phyloP scores from a whole-genome alignment of 2,113 vertebrate genomes.

The Melospiza melodia region DNA sequence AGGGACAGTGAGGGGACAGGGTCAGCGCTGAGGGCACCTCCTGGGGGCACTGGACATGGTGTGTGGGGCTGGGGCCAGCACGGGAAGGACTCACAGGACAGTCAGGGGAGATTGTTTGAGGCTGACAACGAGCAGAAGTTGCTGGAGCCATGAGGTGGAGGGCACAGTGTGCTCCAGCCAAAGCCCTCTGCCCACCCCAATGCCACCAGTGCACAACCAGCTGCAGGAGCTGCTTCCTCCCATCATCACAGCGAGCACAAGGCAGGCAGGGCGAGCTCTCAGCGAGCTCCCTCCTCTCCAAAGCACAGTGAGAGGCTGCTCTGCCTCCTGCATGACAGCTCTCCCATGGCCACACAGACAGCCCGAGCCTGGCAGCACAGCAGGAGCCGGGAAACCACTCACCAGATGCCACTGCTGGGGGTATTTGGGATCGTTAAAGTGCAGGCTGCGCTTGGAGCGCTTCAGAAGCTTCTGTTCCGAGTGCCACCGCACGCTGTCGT shows the following conservation, averaged over 20 bases:
- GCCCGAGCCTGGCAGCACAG: rapidly evolving
- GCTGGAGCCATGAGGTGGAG: rapidly evolving
- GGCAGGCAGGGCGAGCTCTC: background rate
- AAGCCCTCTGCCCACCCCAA: background rate
- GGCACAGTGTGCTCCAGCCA: rapidly evolving
- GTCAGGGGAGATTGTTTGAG: rapidly evolving
- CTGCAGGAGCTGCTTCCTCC: background rate
- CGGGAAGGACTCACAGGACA: background rate
- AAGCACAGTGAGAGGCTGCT: background rate
- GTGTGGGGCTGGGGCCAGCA: background rate
- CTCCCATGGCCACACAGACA: rapidly evolving
- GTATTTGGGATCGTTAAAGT: slow-evolving; percentile 93
- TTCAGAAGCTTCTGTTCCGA: slow-evolving; percentile 87
- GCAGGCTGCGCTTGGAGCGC: slow-evolving; percentile 88
- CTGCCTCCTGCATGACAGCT: rapidly evolving
- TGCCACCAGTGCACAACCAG: background rate
- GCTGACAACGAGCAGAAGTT: rapidly evolving
- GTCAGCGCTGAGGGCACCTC: background rate
- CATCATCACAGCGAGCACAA: rapidly evolving
- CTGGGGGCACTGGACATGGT: rapidly evolving
- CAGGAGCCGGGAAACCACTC: slow-evolving; percentile 38
- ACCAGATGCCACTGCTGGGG: slow-evolving; percentile 97
- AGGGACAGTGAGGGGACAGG: background rate
- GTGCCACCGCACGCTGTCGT: slow-evolving; percentile 88
- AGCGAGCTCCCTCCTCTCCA: rapidly evolving